Base-by-base conservation (phyloP, 2,888 invertebrate genomes). In the Oligia fasciuncula region DNA sequence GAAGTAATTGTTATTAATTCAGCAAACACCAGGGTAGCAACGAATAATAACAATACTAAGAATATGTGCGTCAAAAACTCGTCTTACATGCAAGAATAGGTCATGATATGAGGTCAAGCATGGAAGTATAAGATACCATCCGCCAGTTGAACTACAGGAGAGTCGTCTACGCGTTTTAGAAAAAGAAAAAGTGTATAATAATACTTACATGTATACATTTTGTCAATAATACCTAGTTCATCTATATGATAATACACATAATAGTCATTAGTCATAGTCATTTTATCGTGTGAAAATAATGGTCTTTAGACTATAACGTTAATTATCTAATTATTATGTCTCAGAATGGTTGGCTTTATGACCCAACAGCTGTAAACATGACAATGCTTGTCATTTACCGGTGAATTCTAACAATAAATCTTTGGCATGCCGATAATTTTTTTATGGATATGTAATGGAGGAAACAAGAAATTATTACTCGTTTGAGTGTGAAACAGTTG, bases 291-390 rank as follows among this genome's bases (percentile, higher is more conserved):
- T 72, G 78, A 83, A 83, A 72, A 66, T 85, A 71, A 62, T 70
- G 62, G n/a, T 67, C 35, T 43, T 72, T 35, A 72, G 17, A 68
- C 40, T 69, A 72, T 29, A 29, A 29, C 29, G 66, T 81, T 81
- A 82, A 73, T 81, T 81, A 82, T 78, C 17, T 83, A 74, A 86
- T 86, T 78, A 77, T 75, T 35, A 86, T 75, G 62, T 51, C 73
- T 66, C 35, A 65, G 19, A 19, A 57, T 14, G 67, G 54, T 74
- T n/a, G 62, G 51, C 19, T 83, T 83, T 78, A 86, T 73, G 74
- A 72, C 51, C 51, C 2, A 2, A 54, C 49, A 54, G 77, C 35
- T 46, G 78, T 86, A 77, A 77, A 86, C 71, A 63, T 77, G 78
- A 83, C 86, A 86, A 83, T 84, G 46, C 77, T 54, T 72, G 78